Conservation (phyloP, 2,888 invertebrate genomes). For the Halictus quadricinctus region DNA sequence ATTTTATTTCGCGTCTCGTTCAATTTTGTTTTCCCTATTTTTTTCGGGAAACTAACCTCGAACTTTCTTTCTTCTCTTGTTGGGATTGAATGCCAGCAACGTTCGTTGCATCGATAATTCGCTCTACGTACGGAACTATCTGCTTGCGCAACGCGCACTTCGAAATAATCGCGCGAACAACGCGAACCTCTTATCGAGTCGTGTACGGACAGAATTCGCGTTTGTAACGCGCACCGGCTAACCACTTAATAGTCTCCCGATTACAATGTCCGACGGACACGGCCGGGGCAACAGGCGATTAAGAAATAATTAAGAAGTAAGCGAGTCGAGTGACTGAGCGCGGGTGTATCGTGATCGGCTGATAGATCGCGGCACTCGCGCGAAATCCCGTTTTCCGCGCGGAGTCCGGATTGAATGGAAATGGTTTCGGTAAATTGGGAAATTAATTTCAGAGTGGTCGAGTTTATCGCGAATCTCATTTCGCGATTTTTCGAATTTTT, state of each 20-base stretch:
- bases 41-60: neutral
- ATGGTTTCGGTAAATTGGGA: neutral
- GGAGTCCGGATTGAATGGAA: neutral
- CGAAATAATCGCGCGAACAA: conserved; percentile 24
- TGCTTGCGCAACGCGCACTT: conserved; percentile 24
- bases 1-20: neutral
- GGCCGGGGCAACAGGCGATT: neutral
- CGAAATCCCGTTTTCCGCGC: neutral
- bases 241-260: conserved; percentile 16
- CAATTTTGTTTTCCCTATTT: too few relatives aligned
- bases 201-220: conserved; percentile 20
- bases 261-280: neutral
- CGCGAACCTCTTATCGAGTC: conserved; percentile 22
- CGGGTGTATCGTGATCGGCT: neutral
- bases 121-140: neutral
- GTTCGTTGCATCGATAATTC: conserved; percentile 29
- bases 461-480: neutral
- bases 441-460: neutral
- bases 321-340: neutral
- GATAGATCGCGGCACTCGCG: neutral
- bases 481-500: neutral
- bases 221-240: conserved; percentile 21
- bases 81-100: neutral
- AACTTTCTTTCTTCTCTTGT: neutral
- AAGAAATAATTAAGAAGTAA: conserved; percentile 4